These are phyloP conservation scores for Parus major DNA, from an alignment of 2,113 vertebrate species.

Conservation along the genomic window DNA sequence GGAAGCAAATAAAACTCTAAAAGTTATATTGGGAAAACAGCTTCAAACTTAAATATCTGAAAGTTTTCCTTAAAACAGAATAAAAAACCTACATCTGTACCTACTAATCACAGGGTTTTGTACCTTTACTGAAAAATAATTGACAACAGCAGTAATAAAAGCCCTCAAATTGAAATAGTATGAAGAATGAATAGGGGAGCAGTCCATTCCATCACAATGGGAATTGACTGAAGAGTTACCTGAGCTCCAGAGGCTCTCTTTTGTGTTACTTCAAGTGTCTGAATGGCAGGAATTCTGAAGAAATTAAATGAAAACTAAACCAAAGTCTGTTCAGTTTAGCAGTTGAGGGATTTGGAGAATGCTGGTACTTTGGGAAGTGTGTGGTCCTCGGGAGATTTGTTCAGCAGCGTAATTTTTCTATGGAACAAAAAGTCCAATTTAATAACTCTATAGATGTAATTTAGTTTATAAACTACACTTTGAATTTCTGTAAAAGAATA, in stretches of 20 bases:
- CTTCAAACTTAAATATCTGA: not conserved
- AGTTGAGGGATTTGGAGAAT: constrained; percentile 14
- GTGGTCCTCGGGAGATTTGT: constrained; percentile 13
- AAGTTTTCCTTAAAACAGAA: not conserved
- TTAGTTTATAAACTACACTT: constrained; percentile 8
- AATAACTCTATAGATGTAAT: not conserved
- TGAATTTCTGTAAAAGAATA: constrained; percentile 16
- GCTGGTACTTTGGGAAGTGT: not conserved
- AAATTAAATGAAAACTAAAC: constrained; percentile 19
- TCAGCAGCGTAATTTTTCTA: not conserved
- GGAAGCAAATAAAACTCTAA: not conserved
- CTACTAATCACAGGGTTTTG: not conserved
- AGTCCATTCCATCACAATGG: not conserved
- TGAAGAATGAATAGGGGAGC: not conserved
- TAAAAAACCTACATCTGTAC: not conserved
- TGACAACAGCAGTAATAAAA: not conserved
- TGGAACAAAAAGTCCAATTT: constrained; percentile 7
- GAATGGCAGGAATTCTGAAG: not conserved
- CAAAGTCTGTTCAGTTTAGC: not conserved
- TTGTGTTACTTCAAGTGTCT: not conserved
- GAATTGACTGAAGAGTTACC: not conserved
- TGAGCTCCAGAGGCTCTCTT: not conserved
- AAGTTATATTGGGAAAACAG: not conserved
- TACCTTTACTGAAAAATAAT: not conserved
- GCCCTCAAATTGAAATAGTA: not conserved